These are phyloP conservation scores for Acholoe squamosa DNA, from an alignment of 2,888 invertebrate species.

Conservation along the genomic window DNA sequence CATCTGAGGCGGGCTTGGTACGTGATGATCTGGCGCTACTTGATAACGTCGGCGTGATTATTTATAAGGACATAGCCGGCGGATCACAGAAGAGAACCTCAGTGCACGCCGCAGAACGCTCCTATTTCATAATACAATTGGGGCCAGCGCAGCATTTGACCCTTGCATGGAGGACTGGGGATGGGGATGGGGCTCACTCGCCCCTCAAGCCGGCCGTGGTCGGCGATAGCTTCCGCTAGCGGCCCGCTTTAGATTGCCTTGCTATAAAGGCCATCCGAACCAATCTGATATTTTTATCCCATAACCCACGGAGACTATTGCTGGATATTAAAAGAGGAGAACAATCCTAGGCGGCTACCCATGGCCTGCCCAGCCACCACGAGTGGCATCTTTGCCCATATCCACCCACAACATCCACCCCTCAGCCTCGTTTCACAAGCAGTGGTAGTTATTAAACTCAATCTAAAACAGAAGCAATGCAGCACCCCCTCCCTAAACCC, in stretches of 20 bases:
- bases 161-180: not conserved
- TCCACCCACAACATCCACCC: not conserved
- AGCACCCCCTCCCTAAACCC: not conserved
- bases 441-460: not conserved
- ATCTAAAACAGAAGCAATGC: not conserved
- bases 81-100: constrained; percentile 23
- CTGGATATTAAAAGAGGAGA: constrained; percentile 1
- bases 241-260: constrained; percentile 44
- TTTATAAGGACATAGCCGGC: constrained; percentile 52
- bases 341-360: not conserved
- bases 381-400: not conserved
- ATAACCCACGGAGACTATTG: not conserved
- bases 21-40: constrained; percentile 54
- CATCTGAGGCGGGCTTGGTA: constrained; percentile 10
- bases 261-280: constrained; percentile 36
- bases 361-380: not conserved
- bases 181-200: not conserved
- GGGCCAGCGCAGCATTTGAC: constrained; percentile 31
- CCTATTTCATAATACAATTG: constrained; percentile 61
- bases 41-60: constrained; percentile 53
- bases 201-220: not conserved
- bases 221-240: not conserved
- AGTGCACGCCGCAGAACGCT: not conserved
- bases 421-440: not conserved
- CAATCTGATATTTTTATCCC: constrained; percentile 46